Base-by-base conservation (phyloP, 2,113 vertebrate genomes). In the Donacobius atricapilla region DNA sequence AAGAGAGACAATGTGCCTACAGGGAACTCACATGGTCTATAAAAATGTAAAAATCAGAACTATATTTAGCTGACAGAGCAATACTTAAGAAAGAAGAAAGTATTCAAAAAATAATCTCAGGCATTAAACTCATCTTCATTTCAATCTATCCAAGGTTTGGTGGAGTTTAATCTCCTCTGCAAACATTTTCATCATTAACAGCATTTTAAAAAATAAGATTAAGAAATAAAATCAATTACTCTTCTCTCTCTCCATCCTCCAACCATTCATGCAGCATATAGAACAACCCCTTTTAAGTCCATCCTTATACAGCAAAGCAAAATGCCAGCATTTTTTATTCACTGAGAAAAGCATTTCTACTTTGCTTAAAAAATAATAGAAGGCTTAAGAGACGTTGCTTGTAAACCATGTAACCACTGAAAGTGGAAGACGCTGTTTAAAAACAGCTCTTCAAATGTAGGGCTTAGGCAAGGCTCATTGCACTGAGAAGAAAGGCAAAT, bases 1-100 rank as follows among this genome's bases (percentile, higher is more conserved):
- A 86, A 95, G 97, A 96, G 94, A 97, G 94, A 97, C 93, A 89
- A 86, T 90, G 73, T 91, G 93, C 96, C 98, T 96, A 70, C 37
- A 83, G 96, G 97, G 97, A 97, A 77, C 73, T 86, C 83, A 79
- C 83, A 91, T 73, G 78, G 83, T 87, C 82, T 84, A 89, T 94
- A 94, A 96, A 97, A 96, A 95, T 96, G 89, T 95, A 87, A 91
- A 94, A 94, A 75, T 84, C 51, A 21, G 83, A 94, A 76, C 90
- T 95, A 79, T 92, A 94, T 97, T 97, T 97, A 96, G 95, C 80
- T 70, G 71, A 75, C 21, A 89, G 66, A 90, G 82, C 31, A 93
- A 51, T 60, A 65, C 22, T 87, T 87, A 16, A 77, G 83, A 78
- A 78, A 87, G 45, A 37, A 63, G 22, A 70, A 89, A 65, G 21